Base-by-base conservation (phyloP, 2,797 vertebrate species). In the Acanthurus lineatus region DNA sequence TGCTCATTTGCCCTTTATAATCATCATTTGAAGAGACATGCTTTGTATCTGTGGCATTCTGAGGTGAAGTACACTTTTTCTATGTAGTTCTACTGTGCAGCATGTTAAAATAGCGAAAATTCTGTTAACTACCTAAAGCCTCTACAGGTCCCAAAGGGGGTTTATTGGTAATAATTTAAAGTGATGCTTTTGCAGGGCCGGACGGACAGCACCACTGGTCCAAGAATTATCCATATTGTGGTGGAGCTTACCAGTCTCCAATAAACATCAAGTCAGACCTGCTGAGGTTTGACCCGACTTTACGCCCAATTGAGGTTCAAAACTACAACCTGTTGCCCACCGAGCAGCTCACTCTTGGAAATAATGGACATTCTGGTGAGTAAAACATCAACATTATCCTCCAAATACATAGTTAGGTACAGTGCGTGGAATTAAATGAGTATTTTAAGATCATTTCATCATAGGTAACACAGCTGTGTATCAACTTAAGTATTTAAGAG, bases 331-430 rank as follows among this genome's bases (percentile, higher is more conserved):
- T 96, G 73, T 89, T 95, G 6, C 84, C 91, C 45, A 77, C 77
- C 0, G 95, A 97, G 52, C 92, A 93, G 42, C 96, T 99, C 32
- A 95, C 93, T n/a, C 84, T 99, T 72, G 96, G 93, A 84, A 99
- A 99, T 81, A 96, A 97, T 9, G 98, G 98, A 38, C 97, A 99
- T 76, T 97, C 97, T 77, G 94, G 98, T 99, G 92, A 96, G 96
- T 80, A 54, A 76, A 71, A 79, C 15, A 49, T 54, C 42, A 53
- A 0, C 19, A 28, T 66, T 32, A 16, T 42, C 28, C 44, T 16
- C 61, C 14, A 65, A 64, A 22, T 32, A 62, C 63, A 64, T 56
- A 4, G 47, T 32, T 20, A 44, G 19, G 1, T 35, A 20, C n/a
- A 45, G 28, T 40, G 3, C 0, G 8, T 75, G 4, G 25, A 64